A percentile compares a stretch with the other conserved stretches of the same genome.
phyloP scores from a whole-genome alignment of 2,113 vertebrate species.

The Grallaria varia region DNA sequence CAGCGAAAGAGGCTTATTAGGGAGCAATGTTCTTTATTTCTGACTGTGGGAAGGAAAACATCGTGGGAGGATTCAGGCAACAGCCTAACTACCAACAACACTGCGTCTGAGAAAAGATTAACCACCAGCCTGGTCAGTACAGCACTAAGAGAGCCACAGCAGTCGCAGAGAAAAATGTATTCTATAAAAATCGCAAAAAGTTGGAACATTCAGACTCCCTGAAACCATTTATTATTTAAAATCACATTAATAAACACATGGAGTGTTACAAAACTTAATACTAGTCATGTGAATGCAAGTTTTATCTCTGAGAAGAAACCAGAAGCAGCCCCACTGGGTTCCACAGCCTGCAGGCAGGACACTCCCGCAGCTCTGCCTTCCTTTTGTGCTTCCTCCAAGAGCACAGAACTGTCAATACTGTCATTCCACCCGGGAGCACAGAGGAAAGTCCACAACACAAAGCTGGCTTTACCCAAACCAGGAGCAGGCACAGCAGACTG shows the following conservation, averaged over 20 bases:
- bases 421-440: background rate
- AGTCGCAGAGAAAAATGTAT: background rate
- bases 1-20: conserved; percentile 1
- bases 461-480: background rate
- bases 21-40: background rate
- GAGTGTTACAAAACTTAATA: background rate
- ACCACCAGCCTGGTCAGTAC: background rate
- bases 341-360: fast-evolving
- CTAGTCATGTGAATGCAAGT: fast-evolving
- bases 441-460: background rate
- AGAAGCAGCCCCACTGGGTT: background rate
- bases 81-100: conserved; percentile 8
- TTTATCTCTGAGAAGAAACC: background rate
- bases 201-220: background rate
- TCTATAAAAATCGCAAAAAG: background rate
- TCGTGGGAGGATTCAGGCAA: conserved; percentile 5
- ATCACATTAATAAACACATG: background rate
- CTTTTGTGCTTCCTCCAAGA: background rate
- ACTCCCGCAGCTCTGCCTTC: background rate
- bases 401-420: background rate
- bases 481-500: background rate
- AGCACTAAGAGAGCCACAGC: background rate
- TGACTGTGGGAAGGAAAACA: conserved; percentile 40
- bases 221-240: background rate
- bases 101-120: background rate